phyloP scores from a whole-genome alignment of 1,140 invertebrate species.

The Sesamia nonagrioides region DNA sequence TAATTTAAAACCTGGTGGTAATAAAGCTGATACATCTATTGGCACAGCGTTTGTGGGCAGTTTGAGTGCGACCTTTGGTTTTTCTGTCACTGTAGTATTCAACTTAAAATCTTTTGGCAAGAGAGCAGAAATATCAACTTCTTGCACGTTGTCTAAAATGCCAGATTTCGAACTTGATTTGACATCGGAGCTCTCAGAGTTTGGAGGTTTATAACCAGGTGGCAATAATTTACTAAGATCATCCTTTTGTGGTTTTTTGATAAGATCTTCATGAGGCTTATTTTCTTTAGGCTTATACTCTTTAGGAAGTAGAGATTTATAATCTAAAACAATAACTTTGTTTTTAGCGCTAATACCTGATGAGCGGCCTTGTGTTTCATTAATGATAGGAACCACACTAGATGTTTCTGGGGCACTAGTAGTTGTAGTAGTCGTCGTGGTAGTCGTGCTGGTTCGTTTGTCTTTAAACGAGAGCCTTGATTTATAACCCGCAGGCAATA shows the following conservation, averaged over 20 bases:
- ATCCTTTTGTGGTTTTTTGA: slow-evolving; percentile 74
- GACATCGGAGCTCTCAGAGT: slow-evolving; percentile 66
- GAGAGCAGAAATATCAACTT: slow-evolving; percentile 89
- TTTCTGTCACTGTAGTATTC: slow-evolving; percentile 82
- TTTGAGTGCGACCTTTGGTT: slow-evolving; percentile 73
- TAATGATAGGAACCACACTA: slow-evolving; percentile 69
- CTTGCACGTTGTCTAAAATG: slow-evolving; percentile 84
- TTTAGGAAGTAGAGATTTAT: slow-evolving; percentile 90
- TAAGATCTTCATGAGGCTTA: slow-evolving; percentile 77
- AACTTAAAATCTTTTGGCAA: slow-evolving; percentile 90
- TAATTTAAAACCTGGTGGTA: slow-evolving; percentile 89
- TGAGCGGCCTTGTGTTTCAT: slow-evolving; percentile 82
- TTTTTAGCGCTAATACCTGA: slow-evolving; percentile 85
- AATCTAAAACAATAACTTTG: slow-evolving; percentile 87
- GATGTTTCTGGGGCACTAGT: slow-evolving; percentile 77
- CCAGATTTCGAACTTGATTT: slow-evolving; percentile 64
- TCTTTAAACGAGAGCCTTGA: slow-evolving; percentile 86
- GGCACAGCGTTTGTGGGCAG: slow-evolving; percentile 84
- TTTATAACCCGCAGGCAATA: slow-evolving; percentile 90
- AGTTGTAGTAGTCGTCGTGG: slow-evolving; percentile 83
- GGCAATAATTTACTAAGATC: slow-evolving; percentile 90
- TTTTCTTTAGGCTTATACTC: slow-evolving; percentile 88
- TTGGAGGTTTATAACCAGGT: slow-evolving; percentile 87
- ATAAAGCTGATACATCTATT: slow-evolving; percentile 88
- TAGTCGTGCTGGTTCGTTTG: slow-evolving; percentile 86